These are phyloP conservation scores for Scotopteryx bipunctaria DNA, from an alignment of 2,888 invertebrate species.

Conservation along the genomic window DNA sequence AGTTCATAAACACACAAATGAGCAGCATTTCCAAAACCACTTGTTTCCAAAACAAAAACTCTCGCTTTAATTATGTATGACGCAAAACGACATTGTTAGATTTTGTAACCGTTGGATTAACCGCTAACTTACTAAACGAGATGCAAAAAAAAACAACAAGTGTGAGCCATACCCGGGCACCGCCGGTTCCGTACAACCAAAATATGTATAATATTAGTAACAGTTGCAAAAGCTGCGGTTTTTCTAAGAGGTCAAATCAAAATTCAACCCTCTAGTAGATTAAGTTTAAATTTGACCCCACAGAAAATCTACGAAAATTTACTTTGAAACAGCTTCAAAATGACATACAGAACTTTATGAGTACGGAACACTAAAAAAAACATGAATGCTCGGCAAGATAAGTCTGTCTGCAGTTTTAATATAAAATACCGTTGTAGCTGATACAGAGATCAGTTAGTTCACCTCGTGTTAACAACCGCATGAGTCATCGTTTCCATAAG, in stretches of 20 bases:
- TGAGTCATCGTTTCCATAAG: conserved; percentile 3
- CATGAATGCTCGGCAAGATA: conserved; percentile 48
- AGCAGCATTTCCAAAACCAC: background rate
- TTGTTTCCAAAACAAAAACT: background rate
- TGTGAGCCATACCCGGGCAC: no score
- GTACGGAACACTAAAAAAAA: no score
- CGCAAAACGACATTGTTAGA: conserved; percentile 14
- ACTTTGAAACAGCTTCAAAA: no score
- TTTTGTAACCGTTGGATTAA: conserved; percentile 25
- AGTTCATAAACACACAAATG: background rate
- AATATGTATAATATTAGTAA: no score
- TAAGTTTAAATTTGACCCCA: no score
- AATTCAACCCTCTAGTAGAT: no score
- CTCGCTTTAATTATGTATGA: conserved; percentile 9
- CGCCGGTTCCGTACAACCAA: no score
- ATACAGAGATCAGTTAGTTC: conserved; percentile 7
- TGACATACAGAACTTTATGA: no score
- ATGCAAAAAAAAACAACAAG: conserved; percentile 37
- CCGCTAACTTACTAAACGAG: conserved; percentile 32
- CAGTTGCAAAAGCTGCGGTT: no score
- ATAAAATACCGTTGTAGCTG: conserved; percentile 46
- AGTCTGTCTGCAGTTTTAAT: conserved; percentile 46
- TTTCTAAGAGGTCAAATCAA: no score
- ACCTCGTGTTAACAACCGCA: background rate
- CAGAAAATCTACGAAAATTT: no score